Evolutionary conservation across 2,888 invertebrate genomes (phyloP), one percentile per base, ranked within the genome.

Genomic region (Trissoscelio sp.): DNA sequence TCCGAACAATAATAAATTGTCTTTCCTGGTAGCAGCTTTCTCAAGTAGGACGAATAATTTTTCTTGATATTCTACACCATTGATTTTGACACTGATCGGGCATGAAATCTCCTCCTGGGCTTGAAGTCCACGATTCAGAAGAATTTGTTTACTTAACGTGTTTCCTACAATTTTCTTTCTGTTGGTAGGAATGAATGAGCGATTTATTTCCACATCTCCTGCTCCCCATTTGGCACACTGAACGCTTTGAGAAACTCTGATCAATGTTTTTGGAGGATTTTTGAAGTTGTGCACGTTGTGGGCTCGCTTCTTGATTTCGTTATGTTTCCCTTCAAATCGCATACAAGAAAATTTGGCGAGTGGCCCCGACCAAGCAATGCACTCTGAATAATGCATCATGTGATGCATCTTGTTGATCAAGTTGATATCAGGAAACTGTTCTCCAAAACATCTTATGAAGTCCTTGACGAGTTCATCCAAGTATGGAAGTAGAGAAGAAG

Each of bases 361-460:
- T 24, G 85, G 83, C 31, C 85, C 84, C 12, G 72, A 48, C 79
- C 62, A 79, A 46, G 24, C 7, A 20, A 84, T 83, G 16, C 79
- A 81, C 22, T 81, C 73, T 42, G 64, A 28, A 28, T 79, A 79
- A 34, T 83, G 81, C 14, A 28, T 46, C n/a, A 81, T 14, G 60
- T 84, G 82, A 67, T 84, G 74, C 18, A 83, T 67, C 42, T 84
- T 85, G 60, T 83, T 85, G 12, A 79, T 78, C 2, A 39, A 37
- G 34, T 80, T 60, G 3, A 77, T 51, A 66, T 82, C 44, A 16
- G 83, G 82, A 62, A 84, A 84, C 28, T 75, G 62, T 69, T 16
- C 55, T 18, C 16, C 34, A 44, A 85, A 85, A 24, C 28, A 53
- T 16, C 9, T 48, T 14, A 62, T 62, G 28, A 82, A 82, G 28